Evolutionary conservation across 1,140 invertebrate species (phyloP).

Genomic region (Scylla paramamosain): DNA sequence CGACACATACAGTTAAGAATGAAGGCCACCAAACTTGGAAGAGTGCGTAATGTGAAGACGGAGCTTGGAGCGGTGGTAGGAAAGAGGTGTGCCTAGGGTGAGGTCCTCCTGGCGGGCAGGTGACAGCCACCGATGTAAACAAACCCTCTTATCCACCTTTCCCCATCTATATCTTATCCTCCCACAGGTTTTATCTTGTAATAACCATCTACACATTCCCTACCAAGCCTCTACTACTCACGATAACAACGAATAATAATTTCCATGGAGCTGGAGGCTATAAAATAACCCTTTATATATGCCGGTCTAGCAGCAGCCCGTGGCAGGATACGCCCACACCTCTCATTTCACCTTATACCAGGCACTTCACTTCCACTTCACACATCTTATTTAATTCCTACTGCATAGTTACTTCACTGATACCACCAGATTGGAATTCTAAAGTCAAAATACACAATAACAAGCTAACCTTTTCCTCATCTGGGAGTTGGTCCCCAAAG

Average conservation of each 20-base stretch:
- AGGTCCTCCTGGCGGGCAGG: not conserved
- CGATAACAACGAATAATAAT: not conserved
- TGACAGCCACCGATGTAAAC: slow-evolving; percentile 43
- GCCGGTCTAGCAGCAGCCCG: slow-evolving; percentile 44
- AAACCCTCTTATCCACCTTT: not conserved
- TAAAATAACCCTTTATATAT: slow-evolving; percentile 4
- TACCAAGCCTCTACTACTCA: not conserved
- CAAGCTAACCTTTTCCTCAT: slow-evolving; percentile 75
- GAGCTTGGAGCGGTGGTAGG: not conserved
- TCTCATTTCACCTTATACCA: not conserved
- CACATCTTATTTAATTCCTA: not conserved
- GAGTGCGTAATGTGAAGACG: too few relatives aligned
- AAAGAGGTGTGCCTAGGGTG: not conserved
- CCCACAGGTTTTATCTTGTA: not conserved
- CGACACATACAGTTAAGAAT: too few relatives aligned
- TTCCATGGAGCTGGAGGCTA: not conserved
- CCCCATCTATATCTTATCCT: not conserved
- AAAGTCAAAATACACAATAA: slow-evolving; percentile 6
- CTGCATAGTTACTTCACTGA: not conserved
- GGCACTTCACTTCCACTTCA: not conserved
- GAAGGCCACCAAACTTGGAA: too few relatives aligned
- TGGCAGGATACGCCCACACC: slow-evolving; percentile 70
- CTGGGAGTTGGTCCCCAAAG: slow-evolving; percentile 75
- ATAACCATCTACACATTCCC: not conserved
- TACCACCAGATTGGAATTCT: not conserved